Evolutionary conservation across 1,140 invertebrate species (phyloP).

Genomic region (Anoplophora glabripennis): DNA sequence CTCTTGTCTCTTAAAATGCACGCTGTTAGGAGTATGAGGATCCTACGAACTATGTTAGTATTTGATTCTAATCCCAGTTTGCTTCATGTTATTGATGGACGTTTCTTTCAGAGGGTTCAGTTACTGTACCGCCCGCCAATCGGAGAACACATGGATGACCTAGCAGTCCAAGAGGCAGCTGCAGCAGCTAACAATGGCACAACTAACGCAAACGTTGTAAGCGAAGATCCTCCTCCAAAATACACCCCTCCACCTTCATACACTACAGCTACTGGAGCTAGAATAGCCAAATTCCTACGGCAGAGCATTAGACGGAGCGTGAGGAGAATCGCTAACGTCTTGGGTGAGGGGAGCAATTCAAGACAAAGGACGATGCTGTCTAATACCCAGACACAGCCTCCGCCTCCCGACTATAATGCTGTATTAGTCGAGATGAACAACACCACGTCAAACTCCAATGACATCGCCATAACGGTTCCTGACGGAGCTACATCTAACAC

Average conservation of each 20-base stretch:
- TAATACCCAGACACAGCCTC: conserved; percentile 42
- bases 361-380: conserved; percentile 11
- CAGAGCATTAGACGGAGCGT: conserved; percentile 79
- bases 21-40: conserved; percentile 40
- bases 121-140: conserved; percentile 67
- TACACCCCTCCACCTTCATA: conserved; percentile 91
- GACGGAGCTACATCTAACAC: conserved; percentile 14
- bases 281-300: conserved; percentile 73
- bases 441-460: neutral
- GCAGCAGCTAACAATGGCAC: conserved; percentile 41
- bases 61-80: neutral
- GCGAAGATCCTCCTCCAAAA: conserved; percentile 84
- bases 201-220: conserved; percentile 41
- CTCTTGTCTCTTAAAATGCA: neutral
- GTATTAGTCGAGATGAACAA: conserved; percentile 55
- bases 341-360: conserved; percentile 47
- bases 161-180: conserved; percentile 39
- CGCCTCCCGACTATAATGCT: conserved; percentile 63
- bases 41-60: conserved; percentile 38
- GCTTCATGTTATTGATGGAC: conserved; percentile 1
- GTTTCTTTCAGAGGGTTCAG: conserved; percentile 65
- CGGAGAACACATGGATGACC: conserved; percentile 50
- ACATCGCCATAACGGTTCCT: conserved; percentile 9
- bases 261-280: conserved; percentile 82
- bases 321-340: conserved; percentile 59